Evolutionary conservation across 2,888 invertebrate species (phyloP).

Genomic region (Rapana venosa): DNA sequence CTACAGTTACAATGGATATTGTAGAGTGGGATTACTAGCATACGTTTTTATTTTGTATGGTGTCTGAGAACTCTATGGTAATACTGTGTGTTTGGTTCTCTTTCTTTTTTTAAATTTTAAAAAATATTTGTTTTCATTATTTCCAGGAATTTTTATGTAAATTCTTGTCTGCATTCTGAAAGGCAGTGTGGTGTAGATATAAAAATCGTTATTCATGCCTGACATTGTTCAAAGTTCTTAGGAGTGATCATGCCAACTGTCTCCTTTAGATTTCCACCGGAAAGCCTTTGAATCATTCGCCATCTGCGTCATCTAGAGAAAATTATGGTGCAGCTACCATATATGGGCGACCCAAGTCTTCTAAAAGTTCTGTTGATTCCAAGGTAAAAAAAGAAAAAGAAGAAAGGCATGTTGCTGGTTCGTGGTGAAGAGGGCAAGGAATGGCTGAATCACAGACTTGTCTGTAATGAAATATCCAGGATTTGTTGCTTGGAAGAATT

Average conservation of each 20-base stretch:
- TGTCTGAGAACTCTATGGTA: too few species aligned
- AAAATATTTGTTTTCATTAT: too few species aligned
- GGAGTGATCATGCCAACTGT: constrained; percentile 38
- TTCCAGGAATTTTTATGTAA: too few species aligned
- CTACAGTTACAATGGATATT: too few species aligned
- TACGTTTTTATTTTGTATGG: too few species aligned
- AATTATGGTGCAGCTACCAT: constrained; percentile 45
- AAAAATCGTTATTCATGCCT: not conserved
- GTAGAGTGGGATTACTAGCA: too few species aligned
- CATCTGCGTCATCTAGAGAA: constrained; percentile 52
- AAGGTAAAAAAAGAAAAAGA: constrained; percentile 32
- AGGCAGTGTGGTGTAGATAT: too few species aligned
- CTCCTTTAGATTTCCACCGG: constrained; percentile 51
- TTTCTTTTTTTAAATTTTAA: too few species aligned
- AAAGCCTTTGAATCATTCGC: constrained; percentile 51
- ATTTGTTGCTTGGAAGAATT: not conserved
- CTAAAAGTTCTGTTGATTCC: constrained; percentile 41
- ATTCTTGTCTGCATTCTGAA: too few species aligned
- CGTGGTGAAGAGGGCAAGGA: not conserved
- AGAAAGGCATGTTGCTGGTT: not conserved
- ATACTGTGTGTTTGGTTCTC: too few species aligned
- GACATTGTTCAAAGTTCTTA: not conserved
- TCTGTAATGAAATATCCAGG: not conserved
- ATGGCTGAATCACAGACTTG: not conserved
- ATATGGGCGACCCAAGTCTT: constrained; percentile 49